Evolutionary conservation across 2,797 vertebrate genomes (phyloP).

Genomic region (Parauchenoglanis punctatus): DNA sequence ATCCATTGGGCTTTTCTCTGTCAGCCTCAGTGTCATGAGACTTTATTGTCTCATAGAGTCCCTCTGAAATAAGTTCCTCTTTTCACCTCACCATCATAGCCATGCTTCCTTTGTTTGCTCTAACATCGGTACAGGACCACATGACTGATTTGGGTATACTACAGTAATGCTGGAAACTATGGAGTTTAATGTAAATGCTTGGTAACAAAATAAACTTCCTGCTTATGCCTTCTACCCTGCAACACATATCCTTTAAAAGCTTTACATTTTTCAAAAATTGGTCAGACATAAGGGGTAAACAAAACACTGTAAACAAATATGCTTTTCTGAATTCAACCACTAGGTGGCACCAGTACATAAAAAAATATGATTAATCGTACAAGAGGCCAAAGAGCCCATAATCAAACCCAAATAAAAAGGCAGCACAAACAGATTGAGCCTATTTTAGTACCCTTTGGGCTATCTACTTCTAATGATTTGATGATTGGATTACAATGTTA

Average conservation of each 20-base stretch:
- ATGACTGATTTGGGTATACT: neutral
- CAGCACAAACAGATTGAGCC: neutral
- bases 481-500: neutral
- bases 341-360: constrained; percentile 8
- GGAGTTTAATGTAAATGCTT: neutral
- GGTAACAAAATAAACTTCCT: neutral
- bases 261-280: neutral
- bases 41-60: neutral
- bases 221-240: neutral
- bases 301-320: neutral
- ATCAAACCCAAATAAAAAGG: neutral
- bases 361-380: neutral
- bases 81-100: neutral
- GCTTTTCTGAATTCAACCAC: constrained; percentile 4
- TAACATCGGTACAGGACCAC: neutral
- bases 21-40: neutral
- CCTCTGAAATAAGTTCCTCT: constrained; percentile 37
- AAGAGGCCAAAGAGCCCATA: neutral
- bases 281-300: neutral
- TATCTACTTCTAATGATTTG: neutral
- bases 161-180: neutral
- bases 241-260: no score
- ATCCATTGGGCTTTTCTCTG: neutral
- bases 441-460: neutral
- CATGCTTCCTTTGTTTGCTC: constrained; percentile 26